Evolutionary conservation across 2,113 vertebrate genomes (phyloP).

Genomic region (Passer montanus): DNA sequence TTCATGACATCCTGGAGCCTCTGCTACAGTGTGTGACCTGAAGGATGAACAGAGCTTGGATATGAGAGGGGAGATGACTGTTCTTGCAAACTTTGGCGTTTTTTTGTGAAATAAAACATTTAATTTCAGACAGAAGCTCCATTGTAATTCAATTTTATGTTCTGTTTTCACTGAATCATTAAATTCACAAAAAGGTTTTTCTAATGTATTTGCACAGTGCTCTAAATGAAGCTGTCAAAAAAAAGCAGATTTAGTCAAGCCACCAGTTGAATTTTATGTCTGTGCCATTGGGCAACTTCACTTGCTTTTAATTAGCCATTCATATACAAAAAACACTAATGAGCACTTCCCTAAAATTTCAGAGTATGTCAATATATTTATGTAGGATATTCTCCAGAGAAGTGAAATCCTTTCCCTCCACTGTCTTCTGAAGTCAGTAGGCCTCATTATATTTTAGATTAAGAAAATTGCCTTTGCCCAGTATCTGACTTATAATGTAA

Average conservation of each 20-base stretch:
- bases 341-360: background rate
- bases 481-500: background rate
- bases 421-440: background rate
- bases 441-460: background rate
- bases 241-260: background rate
- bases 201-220: background rate
- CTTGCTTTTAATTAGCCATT: constrained; percentile 18
- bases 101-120: background rate
- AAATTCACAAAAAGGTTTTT: background rate
- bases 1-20: background rate
- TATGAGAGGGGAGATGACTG: background rate
- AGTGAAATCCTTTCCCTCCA: background rate
- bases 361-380: background rate
- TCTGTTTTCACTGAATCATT: constrained; percentile 16
- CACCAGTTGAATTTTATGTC: background rate
- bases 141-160: constrained; percentile 4
- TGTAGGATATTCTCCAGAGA: background rate
- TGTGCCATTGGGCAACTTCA: background rate
- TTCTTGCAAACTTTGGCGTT: background rate
- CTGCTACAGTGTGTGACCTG: accelerated
- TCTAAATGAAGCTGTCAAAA: background rate
- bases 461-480: background rate
- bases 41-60: background rate
- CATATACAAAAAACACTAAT: background rate
- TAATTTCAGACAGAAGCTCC: background rate